Conservation (phyloP, 2,113 vertebrate species). For the Heterochromis multidens region DNA sequence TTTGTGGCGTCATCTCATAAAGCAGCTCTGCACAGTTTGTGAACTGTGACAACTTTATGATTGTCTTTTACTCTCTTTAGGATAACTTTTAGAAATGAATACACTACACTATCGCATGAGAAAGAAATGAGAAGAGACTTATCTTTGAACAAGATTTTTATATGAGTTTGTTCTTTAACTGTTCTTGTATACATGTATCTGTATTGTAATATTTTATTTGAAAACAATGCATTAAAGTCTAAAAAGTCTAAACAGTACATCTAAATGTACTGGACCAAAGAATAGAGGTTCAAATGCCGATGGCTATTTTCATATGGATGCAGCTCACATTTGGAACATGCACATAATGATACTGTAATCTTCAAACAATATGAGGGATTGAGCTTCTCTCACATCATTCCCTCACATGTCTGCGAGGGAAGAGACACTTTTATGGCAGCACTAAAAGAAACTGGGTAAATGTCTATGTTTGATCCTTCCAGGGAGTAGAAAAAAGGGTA, state of each 20-base stretch:
- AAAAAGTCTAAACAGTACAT: neutral
- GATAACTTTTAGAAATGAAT: constrained; percentile 22
- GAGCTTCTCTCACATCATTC: constrained; percentile 54
- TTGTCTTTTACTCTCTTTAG: constrained; percentile 39
- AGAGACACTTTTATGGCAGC: constrained; percentile 61
- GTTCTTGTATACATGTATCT: neutral
- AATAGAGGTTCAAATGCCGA: neutral
- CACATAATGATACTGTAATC: constrained; percentile 30
- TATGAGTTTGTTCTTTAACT: neutral
- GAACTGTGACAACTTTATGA: constrained; percentile 62
- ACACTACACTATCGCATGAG: neutral
- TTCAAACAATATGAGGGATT: constrained; percentile 60
- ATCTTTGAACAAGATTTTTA: neutral
- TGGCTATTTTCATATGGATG: neutral
- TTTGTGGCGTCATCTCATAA: constrained; percentile 66
- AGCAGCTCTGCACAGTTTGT: constrained; percentile 57
- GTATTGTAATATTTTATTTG: neutral
- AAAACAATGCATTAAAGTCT: neutral
- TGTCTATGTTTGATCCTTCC: constrained; percentile 51
- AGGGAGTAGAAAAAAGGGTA: constrained; percentile 34
- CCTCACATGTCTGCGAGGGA: constrained; percentile 35
- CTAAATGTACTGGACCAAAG: neutral
- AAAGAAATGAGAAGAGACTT: neutral
- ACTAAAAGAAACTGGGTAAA: constrained; percentile 60
- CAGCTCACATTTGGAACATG: constrained; percentile 13